These are phyloP conservation scores for Bos taurus DNA, from an alignment of 2,113 vertebrate genomes.

Conservation along the genomic window DNA sequence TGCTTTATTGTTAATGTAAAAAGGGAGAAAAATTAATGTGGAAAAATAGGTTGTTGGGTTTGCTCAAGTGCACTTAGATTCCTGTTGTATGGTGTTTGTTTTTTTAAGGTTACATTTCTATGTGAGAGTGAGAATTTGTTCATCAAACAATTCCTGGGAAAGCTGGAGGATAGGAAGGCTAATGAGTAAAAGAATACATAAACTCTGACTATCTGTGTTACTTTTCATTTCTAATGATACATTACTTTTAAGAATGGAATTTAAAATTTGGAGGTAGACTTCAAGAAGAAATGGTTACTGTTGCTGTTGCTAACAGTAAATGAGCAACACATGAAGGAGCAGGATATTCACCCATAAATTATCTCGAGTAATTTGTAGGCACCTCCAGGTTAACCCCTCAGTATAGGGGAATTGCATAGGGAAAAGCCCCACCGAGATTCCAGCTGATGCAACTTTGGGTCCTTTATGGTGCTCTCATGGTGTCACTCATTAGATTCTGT, in stretches of 20 bases:
- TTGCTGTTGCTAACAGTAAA: neutral
- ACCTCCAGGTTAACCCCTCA: neutral
- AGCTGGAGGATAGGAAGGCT: neutral
- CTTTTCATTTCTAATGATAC: neutral
- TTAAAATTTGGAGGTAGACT: neutral
- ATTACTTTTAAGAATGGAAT: neutral
- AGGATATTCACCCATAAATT: neutral
- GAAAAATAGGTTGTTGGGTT: neutral
- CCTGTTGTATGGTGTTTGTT: neutral
- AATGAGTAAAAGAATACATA: neutral
- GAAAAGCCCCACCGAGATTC: neutral
- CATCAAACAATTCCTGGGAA: conserved; percentile 11
- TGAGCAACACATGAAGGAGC: neutral
- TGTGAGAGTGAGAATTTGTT: conserved; percentile 29
- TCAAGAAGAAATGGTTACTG: neutral
- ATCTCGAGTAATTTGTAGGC: neutral
- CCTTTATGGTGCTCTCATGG: neutral
- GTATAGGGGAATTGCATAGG: neutral
- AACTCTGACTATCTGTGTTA: neutral
- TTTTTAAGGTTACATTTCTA: conserved; percentile 27
- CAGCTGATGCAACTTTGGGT: neutral
- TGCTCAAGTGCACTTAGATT: neutral
- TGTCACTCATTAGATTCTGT: neutral
- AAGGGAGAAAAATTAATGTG: neutral
- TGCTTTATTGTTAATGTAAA: neutral